phyloP scores from a whole-genome alignment of 2,797 vertebrate species.

The Leptatherina wallacei region DNA sequence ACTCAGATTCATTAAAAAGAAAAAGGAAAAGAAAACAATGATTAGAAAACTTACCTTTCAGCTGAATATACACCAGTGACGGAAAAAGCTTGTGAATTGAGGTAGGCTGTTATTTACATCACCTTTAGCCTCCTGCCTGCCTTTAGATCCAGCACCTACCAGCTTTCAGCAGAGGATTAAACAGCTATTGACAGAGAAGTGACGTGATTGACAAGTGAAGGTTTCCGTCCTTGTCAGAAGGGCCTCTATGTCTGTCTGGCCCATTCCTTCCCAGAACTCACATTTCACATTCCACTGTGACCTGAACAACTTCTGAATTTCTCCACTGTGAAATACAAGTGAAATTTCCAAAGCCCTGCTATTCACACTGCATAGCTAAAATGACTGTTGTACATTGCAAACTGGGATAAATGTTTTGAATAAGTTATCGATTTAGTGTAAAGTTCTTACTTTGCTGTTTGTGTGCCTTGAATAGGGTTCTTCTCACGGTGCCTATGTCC shows the following conservation, averaged over 20 bases:
- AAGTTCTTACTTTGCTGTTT: slow-evolving; percentile 38
- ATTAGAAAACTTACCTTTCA: slow-evolving; percentile 66
- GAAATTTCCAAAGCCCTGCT: slow-evolving; percentile 25
- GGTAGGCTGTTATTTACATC: slow-evolving; percentile 46
- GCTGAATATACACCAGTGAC: slow-evolving; percentile 29
- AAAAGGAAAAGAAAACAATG: slow-evolving; percentile 4
- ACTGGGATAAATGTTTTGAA: slow-evolving; percentile 38
- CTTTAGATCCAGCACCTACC: slow-evolving; percentile 49
- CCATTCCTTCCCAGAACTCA: slow-evolving; percentile 63
- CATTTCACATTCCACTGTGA: slow-evolving; percentile 72
- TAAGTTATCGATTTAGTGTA: slow-evolving; percentile 47
- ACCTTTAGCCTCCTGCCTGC: slow-evolving; percentile 62
- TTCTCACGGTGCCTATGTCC: slow-evolving; percentile 53
- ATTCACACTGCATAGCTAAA: slow-evolving; percentile 45
- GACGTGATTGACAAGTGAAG: slow-evolving; percentile 75
- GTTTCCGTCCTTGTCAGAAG: slow-evolving; percentile 64
- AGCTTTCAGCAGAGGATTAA: slow-evolving; percentile 75
- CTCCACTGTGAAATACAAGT: slow-evolving; percentile 45
- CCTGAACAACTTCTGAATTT: slow-evolving; percentile 59
- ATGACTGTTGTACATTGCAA: slow-evolving; percentile 22
- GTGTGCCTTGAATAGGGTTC: slow-evolving; percentile 32
- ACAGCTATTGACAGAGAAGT: slow-evolving; percentile 74
- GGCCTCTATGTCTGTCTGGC: slow-evolving; percentile 55
- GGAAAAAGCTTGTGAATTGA: slow-evolving; percentile 21
- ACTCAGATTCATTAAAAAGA: slow-evolving; percentile 32